A percentile compares a stretch with the other conserved stretches of the same genome.
Conservation (phyloP, 2,888 invertebrate genomes). For the Heliconius erato region DNA sequence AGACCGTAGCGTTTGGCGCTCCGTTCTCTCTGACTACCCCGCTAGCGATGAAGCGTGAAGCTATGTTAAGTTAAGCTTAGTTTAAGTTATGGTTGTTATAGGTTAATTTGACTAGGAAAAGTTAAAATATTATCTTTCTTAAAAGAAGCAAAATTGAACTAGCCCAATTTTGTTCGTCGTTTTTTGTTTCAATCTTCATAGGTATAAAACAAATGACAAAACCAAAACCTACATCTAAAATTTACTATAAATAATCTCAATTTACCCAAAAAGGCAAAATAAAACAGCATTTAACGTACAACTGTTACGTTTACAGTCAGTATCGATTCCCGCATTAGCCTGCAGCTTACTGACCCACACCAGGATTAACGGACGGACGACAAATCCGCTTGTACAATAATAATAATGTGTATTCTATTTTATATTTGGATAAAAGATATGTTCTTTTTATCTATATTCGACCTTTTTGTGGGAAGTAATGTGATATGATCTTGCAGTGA, state of each 20-base stretch:
- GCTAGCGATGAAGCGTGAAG: too few relatives aligned
- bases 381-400: conserved; percentile 31
- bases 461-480: neutral
- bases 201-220: too few relatives aligned
- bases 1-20: too few relatives aligned
- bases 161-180: too few relatives aligned
- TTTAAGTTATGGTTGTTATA: too few relatives aligned
- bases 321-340: conserved; percentile 39
- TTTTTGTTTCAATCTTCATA: too few relatives aligned
- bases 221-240: too few relatives aligned
- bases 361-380: conserved; percentile 30
- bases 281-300: neutral
- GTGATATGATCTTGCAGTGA: neutral
- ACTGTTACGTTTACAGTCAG: neutral
- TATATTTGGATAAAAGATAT: neutral
- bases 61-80: too few relatives aligned
- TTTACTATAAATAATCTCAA: neutral
- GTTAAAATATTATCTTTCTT: too few relatives aligned
- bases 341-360: conserved; percentile 40
- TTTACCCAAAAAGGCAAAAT: neutral
- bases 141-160: too few relatives aligned
- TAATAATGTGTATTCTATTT: conserved; percentile 16
- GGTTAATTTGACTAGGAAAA: too few relatives aligned
- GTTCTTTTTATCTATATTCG: neutral
- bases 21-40: too few relatives aligned